Conservation (phyloP, 1,140 invertebrate genomes). For the Anastrepha obliqua region DNA sequence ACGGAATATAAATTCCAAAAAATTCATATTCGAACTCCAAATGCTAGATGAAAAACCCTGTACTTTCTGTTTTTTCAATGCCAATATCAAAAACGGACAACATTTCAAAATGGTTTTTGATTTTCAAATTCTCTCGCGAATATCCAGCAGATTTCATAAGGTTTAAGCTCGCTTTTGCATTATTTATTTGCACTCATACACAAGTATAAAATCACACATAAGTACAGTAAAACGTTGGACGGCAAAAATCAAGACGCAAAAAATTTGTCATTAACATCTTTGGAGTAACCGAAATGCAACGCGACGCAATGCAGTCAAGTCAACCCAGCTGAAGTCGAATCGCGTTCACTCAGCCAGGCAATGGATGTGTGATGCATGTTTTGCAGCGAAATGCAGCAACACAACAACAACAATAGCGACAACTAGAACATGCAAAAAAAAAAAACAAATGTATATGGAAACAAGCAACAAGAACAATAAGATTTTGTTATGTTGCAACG, state of each 20-base stretch:
- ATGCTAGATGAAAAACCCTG: too few relatives aligned
- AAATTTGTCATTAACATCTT: constrained; percentile 51
- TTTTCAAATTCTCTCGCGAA: too few relatives aligned
- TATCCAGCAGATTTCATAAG: too few relatives aligned
- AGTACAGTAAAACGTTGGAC: not conserved
- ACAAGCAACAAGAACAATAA: constrained; percentile 24
- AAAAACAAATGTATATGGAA: not conserved
- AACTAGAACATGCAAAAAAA: not conserved
- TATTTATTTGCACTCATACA: too few relatives aligned
- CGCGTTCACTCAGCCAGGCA: not conserved
- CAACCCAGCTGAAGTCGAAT: constrained; percentile 6
- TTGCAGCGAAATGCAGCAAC: not conserved
- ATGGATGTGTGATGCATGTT: not conserved
- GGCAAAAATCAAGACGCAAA: constrained; percentile 24
- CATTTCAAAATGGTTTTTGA: too few relatives aligned
- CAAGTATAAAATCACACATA: too few relatives aligned
- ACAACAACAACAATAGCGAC: not conserved
- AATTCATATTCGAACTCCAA: too few relatives aligned
- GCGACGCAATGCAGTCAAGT: constrained; percentile 26
- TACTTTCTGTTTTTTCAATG: too few relatives aligned
- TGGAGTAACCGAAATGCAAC: constrained; percentile 44
- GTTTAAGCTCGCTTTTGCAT: too few relatives aligned
- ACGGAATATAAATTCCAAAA: too few relatives aligned
- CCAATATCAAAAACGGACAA: too few relatives aligned
- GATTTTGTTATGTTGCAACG: constrained; percentile 21